Conservation (phyloP, 1,140 invertebrate species). For the Akabosia matsudoensis region DNA sequence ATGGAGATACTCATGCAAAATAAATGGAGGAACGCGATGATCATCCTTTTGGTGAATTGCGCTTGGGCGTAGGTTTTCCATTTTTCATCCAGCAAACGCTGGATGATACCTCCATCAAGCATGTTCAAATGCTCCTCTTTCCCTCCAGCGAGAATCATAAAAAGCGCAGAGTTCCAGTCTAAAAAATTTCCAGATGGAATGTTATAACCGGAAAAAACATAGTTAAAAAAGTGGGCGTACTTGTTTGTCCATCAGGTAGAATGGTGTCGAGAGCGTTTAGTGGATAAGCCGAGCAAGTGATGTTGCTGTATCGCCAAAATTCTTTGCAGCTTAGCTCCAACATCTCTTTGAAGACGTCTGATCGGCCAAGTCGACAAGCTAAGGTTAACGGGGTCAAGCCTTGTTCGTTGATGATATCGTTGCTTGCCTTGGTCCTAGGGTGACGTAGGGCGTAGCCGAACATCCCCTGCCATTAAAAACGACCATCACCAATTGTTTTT, state of each 20-base stretch:
- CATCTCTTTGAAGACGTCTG: constrained; percentile 96
- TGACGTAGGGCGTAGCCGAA: constrained; percentile 95
- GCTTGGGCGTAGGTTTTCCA: constrained; percentile 98
- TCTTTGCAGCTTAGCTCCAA: constrained; percentile 90
- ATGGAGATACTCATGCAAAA: constrained; percentile 82
- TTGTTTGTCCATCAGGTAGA: constrained; percentile 86
- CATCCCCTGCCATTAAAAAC: constrained; percentile 73
- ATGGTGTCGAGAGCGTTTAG: constrained; percentile 94
- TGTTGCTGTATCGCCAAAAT: constrained; percentile 98
- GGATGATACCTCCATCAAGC: constrained; percentile 96
- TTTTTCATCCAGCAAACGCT: constrained; percentile 94
- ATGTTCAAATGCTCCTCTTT: constrained; percentile 98
- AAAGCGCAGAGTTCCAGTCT: constrained; percentile 98
- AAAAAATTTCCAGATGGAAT: no score
- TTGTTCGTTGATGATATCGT: constrained; percentile 80
- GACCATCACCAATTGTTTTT: neutral
- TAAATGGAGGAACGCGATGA: constrained; percentile 78
- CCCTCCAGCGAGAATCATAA: constrained; percentile 94
- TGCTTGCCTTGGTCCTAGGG: constrained; percentile 84
- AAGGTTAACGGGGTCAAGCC: constrained; percentile 92
- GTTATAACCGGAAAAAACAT: no score
- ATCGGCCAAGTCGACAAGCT: constrained; percentile 90
- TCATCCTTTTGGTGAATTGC: constrained; percentile 87
- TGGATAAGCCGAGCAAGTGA: constrained; percentile 97
- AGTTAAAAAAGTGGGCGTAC: constrained; percentile 59